Evolutionary conservation across 2,888 invertebrate species (phyloP).

Genomic region (Metalampra italica): DNA sequence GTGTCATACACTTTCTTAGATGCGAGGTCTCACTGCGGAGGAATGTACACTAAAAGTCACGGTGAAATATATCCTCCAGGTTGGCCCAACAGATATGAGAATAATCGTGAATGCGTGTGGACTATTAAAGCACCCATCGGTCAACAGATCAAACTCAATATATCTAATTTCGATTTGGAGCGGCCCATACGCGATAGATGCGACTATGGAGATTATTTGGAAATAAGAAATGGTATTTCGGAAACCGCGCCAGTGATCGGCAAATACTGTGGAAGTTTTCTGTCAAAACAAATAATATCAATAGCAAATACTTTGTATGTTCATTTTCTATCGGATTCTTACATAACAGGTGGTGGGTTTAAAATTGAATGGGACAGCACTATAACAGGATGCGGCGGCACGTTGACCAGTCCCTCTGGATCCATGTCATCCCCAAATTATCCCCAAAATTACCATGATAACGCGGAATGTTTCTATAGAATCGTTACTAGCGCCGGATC

Average conservation of each 20-base stretch:
- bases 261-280: slow-evolving; percentile 84
- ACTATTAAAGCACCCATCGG: slow-evolving; percentile 83
- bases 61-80: slow-evolving; percentile 88
- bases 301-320: slow-evolving; percentile 86
- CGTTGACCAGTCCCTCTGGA: slow-evolving; percentile 82
- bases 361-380: slow-evolving; percentile 66
- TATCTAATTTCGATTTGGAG: slow-evolving; percentile 79
- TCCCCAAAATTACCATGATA: slow-evolving; percentile 84
- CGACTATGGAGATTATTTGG: slow-evolving; percentile 56
- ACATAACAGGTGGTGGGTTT: slow-evolving; percentile 83
- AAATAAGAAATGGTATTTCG: slow-evolving; percentile 87
- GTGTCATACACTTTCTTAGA: slow-evolving; percentile 80
- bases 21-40: slow-evolving; percentile 81
- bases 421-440: slow-evolving; percentile 91
- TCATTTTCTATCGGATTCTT: slow-evolving; percentile 86
- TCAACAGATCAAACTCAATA: slow-evolving; percentile 85
- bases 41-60: slow-evolving; percentile 79
- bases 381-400: slow-evolving; percentile 88
- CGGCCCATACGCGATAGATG: slow-evolving; percentile 47
- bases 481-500: slow-evolving; percentile 86
- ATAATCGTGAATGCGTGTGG: slow-evolving; percentile 89
- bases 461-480: slow-evolving; percentile 89
- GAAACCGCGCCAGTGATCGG: slow-evolving; percentile 86
- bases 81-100: slow-evolving; percentile 86
- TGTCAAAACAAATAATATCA: slow-evolving; percentile 83